These are phyloP conservation scores for Bombus huntii DNA, from an alignment of 1,140 invertebrate genomes.

Conservation along the genomic window DNA sequence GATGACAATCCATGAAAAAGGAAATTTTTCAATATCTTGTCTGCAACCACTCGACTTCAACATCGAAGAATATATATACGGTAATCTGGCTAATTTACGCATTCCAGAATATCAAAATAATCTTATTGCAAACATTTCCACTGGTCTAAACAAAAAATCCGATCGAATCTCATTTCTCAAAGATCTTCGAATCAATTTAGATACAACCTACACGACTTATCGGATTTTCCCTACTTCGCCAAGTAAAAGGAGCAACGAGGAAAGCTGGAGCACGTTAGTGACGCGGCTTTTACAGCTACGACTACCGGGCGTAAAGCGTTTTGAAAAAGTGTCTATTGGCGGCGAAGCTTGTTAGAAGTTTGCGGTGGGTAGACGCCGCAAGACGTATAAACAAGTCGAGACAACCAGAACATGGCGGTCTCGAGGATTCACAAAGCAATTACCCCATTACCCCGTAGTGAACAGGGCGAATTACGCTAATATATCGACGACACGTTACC, in stretches of 20 bases:
- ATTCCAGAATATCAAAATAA: neutral
- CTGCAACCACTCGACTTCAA: neutral
- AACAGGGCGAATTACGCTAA: slow-evolving; percentile 63
- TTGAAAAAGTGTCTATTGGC: slow-evolving; percentile 29
- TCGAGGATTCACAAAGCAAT: slow-evolving; percentile 61
- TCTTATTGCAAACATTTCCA: neutral
- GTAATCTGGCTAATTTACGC: neutral
- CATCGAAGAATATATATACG: neutral
- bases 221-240: neutral
- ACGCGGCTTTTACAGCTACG: slow-evolving; percentile 17
- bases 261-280: neutral
- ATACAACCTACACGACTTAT: neutral
- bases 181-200: neutral
- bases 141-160: neutral
- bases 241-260: neutral
- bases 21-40: neutral
- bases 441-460: slow-evolving; percentile 57
- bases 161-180: neutral
- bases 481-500: slow-evolving; percentile 57
- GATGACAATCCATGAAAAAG: neutral
- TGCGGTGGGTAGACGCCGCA: slow-evolving; percentile 3
- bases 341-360: slow-evolving; percentile 26
- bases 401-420: slow-evolving; percentile 38
- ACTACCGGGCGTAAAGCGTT: slow-evolving; percentile 43
- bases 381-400: slow-evolving; percentile 42